Evolutionary conservation across 2,888 invertebrate genomes (phyloP), one percentile per base, ranked within the genome.

Genomic region (Galeruca laticollis): DNA sequence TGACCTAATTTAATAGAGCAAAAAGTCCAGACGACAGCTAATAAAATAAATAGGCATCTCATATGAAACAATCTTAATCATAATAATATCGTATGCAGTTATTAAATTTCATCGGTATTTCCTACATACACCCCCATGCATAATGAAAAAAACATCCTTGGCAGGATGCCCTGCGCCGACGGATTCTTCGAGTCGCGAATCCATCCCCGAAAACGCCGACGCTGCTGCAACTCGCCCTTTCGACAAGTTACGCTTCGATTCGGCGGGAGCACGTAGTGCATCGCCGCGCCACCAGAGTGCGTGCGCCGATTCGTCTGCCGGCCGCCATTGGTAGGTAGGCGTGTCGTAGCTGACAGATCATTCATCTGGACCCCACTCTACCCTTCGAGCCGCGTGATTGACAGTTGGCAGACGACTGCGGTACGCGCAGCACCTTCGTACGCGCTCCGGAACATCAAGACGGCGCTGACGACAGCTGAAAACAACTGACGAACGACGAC

Each of bases 321-420:
- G 79, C 84, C 79, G 82, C 84, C 83, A 85, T 84, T 85, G 86
- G 85, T 79, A 78, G 83, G 79, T 80, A 77, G 86, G 86, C 83
- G 85, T 79, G 76, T 75, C 81, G 75, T 70, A 66, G 72, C 81
- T 83, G 85, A 86, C 85, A 85, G 85, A 85, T 85, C 85, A 86
- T 85, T 86, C 86, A 86, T 86, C 84, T 83, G 82, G 82, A 83
- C 86, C 88, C 88, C 88, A 88, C 88, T 88, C 87, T 87, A 83
- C 83, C 85, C 84, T 84, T 84, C 84, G 83, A 80, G 83, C 85
- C 86, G 86, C 86, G 87, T 89, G 89, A 89, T 89, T 89, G 89
- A 89, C 89, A 89, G 89, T 89, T 89, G 87, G 88, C 88, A 88
- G 88, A 88, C 88, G 89, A 88, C 89, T 88, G 88, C 88, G 88